These are phyloP conservation scores for Ictalurus furcatus DNA, from an alignment of 2,113 vertebrate genomes.

Conservation along the genomic window DNA sequence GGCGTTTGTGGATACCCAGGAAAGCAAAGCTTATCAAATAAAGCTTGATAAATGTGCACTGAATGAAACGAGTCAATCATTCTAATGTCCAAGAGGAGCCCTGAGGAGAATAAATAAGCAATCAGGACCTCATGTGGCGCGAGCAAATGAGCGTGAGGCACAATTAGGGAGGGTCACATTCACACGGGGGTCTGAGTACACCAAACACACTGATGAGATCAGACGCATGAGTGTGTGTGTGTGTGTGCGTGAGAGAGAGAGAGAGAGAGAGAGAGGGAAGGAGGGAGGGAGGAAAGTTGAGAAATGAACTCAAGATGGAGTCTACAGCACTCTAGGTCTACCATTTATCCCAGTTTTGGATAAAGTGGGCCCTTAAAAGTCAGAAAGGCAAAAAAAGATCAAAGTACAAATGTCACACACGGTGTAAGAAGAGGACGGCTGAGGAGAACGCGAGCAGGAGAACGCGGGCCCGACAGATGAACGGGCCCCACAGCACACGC, in stretches of 20 bases:
- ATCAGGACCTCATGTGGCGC: constrained; percentile 74
- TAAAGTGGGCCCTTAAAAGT: background rate
- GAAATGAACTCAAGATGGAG: background rate
- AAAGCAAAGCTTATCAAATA: constrained; percentile 76
- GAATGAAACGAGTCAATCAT: constrained; percentile 81
- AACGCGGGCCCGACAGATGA: constrained; percentile 39
- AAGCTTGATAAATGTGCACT: constrained; percentile 74
- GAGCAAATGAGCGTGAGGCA: constrained; percentile 77
- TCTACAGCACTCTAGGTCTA: background rate
- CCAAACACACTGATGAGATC: constrained; percentile 73
- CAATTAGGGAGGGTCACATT: constrained; percentile 80
- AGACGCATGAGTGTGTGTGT: constrained; percentile 11
- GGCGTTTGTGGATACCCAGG: constrained; percentile 63
- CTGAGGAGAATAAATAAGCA: constrained; percentile 79
- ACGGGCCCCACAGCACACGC: constrained; percentile 53
- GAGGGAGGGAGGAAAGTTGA: background rate
- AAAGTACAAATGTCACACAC: background rate
- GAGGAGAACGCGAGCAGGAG: background rate
- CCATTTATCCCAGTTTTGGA: background rate
- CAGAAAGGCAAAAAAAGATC: background rate
- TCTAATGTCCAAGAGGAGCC: constrained; percentile 74
- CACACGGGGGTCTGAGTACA: constrained; percentile 64
- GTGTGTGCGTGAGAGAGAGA: background rate
- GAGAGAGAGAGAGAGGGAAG: constrained; percentile 7
- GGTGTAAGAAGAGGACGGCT: background rate